These are phyloP conservation scores for Lucilia cuprina DNA, from an alignment of 1,140 invertebrate genomes.

Conservation along the genomic window DNA sequence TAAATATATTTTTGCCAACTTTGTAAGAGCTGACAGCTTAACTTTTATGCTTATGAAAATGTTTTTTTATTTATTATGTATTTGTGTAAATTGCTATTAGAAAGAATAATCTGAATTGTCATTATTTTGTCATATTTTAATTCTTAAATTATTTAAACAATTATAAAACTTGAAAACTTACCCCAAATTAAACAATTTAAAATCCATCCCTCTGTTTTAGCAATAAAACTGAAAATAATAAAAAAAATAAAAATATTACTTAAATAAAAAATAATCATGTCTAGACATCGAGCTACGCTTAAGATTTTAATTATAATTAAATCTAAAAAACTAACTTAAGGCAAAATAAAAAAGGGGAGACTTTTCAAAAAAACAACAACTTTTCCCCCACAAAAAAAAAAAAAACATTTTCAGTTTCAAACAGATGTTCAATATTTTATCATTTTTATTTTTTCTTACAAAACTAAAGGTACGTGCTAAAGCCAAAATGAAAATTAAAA, in stretches of 20 bases:
- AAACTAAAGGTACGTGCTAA: not conserved
- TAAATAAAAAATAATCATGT: not conserved
- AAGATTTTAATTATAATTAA: not conserved
- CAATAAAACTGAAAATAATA: not conserved
- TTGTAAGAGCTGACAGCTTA: too few species aligned
- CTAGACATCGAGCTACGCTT: slow-evolving; percentile 10
- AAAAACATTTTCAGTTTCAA: slow-evolving; percentile 10
- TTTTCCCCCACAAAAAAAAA: not conserved
- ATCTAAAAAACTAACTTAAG: not conserved
- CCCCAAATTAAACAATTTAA: too few species aligned
- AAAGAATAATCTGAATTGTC: too few species aligned
- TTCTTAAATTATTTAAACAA: too few species aligned
- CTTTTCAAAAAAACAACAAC: not conserved
- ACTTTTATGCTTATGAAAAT: too few species aligned
- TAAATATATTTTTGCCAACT: too few species aligned
- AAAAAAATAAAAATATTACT: too few species aligned
- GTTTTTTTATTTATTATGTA: too few species aligned
- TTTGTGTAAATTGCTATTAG: too few species aligned
- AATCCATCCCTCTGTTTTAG: too few species aligned
- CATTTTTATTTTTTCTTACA: not conserved
- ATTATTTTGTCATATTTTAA: too few species aligned
- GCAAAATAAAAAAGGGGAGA: not conserved
- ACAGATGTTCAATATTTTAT: slow-evolving; percentile 2
- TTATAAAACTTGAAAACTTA: too few species aligned
- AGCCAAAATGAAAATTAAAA: not conserved